Conservation (phyloP, 2,888 invertebrate genomes). For the Melipona bicolor region DNA sequence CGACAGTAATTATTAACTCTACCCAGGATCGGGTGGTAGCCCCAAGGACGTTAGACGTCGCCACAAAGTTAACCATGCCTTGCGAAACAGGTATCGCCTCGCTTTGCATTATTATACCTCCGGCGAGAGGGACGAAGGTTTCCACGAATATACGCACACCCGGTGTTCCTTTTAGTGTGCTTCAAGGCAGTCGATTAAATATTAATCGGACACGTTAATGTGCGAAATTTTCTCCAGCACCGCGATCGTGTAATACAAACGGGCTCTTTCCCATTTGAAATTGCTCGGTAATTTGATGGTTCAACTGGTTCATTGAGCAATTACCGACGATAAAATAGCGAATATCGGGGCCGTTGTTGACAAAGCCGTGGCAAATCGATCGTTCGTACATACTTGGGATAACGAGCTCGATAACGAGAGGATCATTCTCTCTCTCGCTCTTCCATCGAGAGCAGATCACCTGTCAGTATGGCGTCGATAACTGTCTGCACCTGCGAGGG, state of each 20-base stretch:
- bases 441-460: conserved; percentile 66
- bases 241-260: background rate
- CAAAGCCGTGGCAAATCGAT: conserved; percentile 37
- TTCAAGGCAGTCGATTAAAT: background rate
- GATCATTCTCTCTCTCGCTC: conserved; percentile 37
- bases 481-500: conserved; percentile 62
- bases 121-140: conserved; percentile 1
- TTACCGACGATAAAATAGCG: conserved; percentile 13
- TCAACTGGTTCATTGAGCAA: conserved; percentile 26
- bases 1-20: conserved; percentile 9
- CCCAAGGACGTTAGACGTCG: background rate
- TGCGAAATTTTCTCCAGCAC: conserved; percentile 4
- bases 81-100: conserved; percentile 5
- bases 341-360: conserved; percentile 32
- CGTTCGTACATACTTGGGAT: conserved; percentile 64
- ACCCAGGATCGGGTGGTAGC: background rate
- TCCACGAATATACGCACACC: background rate
- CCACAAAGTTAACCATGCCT: background rate
- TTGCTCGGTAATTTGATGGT: conserved; percentile 22
- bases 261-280: conserved; percentile 14
- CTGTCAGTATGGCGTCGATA: conserved; percentile 68
- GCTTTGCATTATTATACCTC: conserved; percentile 18
- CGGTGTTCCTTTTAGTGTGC: background rate
- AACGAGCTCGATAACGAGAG: conserved; percentile 66
- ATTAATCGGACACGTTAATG: conserved; percentile 23